These are phyloP conservation scores for Phainopepla nitens DNA, from an alignment of 2,113 vertebrate genomes.

Conservation along the genomic window DNA sequence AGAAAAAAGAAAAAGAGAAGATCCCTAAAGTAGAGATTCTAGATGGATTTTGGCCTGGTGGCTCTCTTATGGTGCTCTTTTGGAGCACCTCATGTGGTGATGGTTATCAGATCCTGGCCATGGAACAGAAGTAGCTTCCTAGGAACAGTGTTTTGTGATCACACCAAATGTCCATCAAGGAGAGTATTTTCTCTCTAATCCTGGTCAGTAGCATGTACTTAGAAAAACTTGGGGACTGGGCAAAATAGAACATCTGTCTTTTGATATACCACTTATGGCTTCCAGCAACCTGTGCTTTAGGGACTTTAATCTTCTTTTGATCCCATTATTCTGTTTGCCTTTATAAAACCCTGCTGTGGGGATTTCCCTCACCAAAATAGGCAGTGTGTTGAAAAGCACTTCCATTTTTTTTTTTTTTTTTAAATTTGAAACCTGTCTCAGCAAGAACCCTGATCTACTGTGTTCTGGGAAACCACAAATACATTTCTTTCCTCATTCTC, in stretches of 20 bases:
- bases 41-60: not conserved
- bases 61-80: not conserved
- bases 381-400: not conserved
- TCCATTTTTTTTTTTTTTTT: not conserved
- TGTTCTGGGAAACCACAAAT: not conserved
- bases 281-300: not conserved
- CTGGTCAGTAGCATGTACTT: not conserved
- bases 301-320: constrained; percentile 7
- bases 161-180: not conserved
- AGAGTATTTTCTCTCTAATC: not conserved
- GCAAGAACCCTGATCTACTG: not conserved
- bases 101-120: not conserved
- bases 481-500: not conserved
- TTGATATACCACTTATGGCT: not conserved
- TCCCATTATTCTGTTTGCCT: not conserved
- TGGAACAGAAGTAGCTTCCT: not conserved
- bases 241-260: not conserved
- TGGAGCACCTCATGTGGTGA: not conserved
- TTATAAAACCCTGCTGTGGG: not conserved
- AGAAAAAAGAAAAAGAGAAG: not conserved
- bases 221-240: not conserved
- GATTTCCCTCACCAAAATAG: not conserved
- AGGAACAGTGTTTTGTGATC: not conserved
- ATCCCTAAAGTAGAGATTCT: not conserved
- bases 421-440: not conserved